Conservation (phyloP, 1,140 invertebrate species). For the Papilio aristodemus region DNA sequence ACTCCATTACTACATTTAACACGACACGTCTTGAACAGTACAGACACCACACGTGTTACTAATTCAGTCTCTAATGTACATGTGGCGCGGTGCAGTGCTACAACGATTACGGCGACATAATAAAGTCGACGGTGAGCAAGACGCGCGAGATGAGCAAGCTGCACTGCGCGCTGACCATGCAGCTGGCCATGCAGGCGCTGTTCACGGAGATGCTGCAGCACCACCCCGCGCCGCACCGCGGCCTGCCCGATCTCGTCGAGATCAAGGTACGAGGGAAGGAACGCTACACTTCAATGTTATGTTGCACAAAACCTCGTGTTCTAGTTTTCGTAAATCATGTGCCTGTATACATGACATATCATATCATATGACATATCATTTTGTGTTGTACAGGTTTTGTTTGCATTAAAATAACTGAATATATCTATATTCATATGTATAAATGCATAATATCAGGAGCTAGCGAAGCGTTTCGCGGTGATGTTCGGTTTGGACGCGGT, state of each 20-base stretch:
- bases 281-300: too few relatives aligned
- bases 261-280: conserved; percentile 90
- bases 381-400: too few relatives aligned
- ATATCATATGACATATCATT: too few relatives aligned
- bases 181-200: conserved; percentile 92
- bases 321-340: too few relatives aligned
- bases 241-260: conserved; percentile 88
- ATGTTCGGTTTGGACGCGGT: conserved; percentile 98
- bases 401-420: too few relatives aligned
- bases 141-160: conserved; percentile 98
- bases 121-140: conserved; percentile 97
- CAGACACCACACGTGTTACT: too few relatives aligned
- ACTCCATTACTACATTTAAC: too few relatives aligned
- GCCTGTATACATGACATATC: too few relatives aligned
- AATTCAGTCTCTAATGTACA: too few relatives aligned
- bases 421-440: too few relatives aligned
- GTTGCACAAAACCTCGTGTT: not conserved
- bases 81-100: conserved; percentile 89
- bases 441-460: conserved; percentile 82
- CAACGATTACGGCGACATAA: conserved; percentile 99
- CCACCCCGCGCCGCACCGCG: conserved; percentile 49
- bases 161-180: conserved; percentile 96
- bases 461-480: conserved; percentile 97
- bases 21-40: too few relatives aligned
- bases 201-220: conserved; percentile 85